Percentiles rank a stretch among this genome's conserved stretches.
Conservation (phyloP, 1,140 invertebrate genomes). For the Drosophila athabasca region DNA sequence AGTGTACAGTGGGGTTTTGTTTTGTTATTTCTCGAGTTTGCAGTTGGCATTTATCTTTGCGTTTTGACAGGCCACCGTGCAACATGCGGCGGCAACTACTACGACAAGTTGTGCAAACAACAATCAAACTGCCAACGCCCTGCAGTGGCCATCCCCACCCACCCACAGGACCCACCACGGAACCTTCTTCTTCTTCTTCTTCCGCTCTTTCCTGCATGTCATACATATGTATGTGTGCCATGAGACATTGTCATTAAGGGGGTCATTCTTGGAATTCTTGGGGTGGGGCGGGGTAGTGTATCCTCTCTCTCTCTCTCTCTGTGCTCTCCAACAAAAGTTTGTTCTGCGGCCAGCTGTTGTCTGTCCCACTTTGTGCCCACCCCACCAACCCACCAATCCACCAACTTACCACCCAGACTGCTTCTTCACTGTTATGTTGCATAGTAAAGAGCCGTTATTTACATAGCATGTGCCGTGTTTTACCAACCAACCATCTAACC, state of each 20-base stretch:
- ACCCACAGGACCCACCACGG: constrained; percentile 27
- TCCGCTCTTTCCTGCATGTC: too few species aligned
- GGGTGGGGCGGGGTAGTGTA: background rate
- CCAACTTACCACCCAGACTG: background rate
- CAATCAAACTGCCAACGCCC: constrained; percentile 76
- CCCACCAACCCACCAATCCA: constrained; percentile 1
- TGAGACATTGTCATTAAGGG: constrained; percentile 52
- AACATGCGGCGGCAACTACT: constrained; percentile 67
- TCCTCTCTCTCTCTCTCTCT: background rate
- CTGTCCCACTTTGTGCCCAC: constrained; percentile 13
- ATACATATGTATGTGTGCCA: constrained; percentile 55
- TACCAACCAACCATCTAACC: constrained; percentile 10
- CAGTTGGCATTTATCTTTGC: constrained; percentile 72
- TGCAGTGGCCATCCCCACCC: constrained; percentile 33
- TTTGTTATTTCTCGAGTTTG: constrained; percentile 34
- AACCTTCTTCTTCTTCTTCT: constrained; percentile 3
- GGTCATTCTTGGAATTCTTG: constrained; percentile 17
- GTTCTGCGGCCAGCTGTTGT: constrained; percentile 53
- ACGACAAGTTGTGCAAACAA: constrained; percentile 77
- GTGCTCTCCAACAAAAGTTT: constrained; percentile 36
- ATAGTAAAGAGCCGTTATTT: constrained; percentile 45
- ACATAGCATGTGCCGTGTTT: constrained; percentile 62
- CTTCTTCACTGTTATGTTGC: constrained; percentile 11
- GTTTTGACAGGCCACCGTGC: constrained; percentile 61
- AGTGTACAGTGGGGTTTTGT: background rate